These are phyloP conservation scores for Florisuga fusca DNA, from an alignment of 2,797 vertebrate species.

Conservation along the genomic window DNA sequence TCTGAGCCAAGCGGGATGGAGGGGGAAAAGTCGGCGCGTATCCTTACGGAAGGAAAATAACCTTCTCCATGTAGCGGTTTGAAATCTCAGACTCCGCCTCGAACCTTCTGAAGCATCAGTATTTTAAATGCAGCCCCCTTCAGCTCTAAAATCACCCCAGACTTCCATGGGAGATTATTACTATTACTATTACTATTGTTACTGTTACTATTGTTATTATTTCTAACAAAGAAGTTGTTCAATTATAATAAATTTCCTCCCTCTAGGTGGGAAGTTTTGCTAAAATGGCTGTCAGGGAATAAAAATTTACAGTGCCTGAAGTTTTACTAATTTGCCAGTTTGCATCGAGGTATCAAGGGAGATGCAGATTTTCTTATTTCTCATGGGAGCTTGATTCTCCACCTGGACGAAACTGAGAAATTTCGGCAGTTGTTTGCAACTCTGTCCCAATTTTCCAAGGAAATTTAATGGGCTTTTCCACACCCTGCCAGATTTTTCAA, in stretches of 20 bases:
- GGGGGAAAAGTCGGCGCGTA: neutral
- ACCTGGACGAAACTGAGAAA: conserved; percentile 18
- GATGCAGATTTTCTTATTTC: conserved; percentile 8
- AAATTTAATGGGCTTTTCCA: conserved; percentile 45
- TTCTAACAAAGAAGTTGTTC: conserved; percentile 5
- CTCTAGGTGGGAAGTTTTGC: neutral
- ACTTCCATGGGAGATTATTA: neutral
- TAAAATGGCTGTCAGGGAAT: conserved; percentile 32
- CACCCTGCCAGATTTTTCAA: conserved; percentile 48
- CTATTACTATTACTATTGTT: neutral
- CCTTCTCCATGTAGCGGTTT: neutral
- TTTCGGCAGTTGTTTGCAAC: neutral
- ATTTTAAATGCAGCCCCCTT: neutral
- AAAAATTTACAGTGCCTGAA: conserved; percentile 41
- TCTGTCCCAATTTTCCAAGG: neutral
- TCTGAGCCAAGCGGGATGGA: fast-evolving
- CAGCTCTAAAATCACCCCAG: neutral
- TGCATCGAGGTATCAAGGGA: fast-evolving
- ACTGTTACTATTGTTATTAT: neutral
- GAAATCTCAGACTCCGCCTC: neutral
- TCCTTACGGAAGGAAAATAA: neutral
- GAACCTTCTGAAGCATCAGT: neutral
- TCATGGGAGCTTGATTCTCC: neutral
- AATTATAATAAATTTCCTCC: neutral
- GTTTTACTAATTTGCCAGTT: conserved; percentile 29